Conservation (phyloP, 2,888 invertebrate genomes). For the Tinea pellionella region DNA sequence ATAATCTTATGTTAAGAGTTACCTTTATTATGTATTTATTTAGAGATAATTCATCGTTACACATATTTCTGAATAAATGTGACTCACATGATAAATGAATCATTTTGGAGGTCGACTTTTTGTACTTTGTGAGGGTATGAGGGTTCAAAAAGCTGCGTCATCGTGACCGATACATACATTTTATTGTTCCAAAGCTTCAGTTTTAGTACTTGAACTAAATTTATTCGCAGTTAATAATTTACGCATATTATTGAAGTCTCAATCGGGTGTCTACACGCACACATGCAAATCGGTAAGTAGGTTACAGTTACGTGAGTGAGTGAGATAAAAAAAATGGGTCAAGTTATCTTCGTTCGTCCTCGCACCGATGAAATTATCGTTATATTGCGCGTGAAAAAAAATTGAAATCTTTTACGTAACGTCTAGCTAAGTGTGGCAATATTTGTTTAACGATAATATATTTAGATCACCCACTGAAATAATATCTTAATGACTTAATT, state of each 20-base stretch:
- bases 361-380: slow-evolving; percentile 59
- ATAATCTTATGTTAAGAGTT: not conserved
- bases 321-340: slow-evolving; percentile 67
- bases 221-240: slow-evolving; percentile 15
- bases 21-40: slow-evolving; percentile 1
- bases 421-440: slow-evolving; percentile 16
- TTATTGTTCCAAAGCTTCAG: not conserved
- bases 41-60: not conserved
- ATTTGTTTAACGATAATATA: slow-evolving; percentile 15
- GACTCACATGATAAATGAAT: slow-evolving; percentile 1
- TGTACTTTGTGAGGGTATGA: not conserved
- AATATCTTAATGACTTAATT: slow-evolving; percentile 1
- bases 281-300: slow-evolving; percentile 48
- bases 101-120: slow-evolving; percentile 6
- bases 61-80: not conserved
- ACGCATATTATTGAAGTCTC: slow-evolving; percentile 20
- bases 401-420: slow-evolving; percentile 40
- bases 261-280: slow-evolving; percentile 31
- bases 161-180: not conserved
- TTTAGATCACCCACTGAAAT: slow-evolving; percentile 7
- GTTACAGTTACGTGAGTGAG: slow-evolving; percentile 55
- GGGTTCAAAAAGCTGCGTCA: not conserved
- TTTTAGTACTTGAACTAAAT: not conserved
- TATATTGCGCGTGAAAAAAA: slow-evolving; percentile 53
- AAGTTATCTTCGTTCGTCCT: slow-evolving; percentile 67